Evolutionary conservation across 2,888 invertebrate species (phyloP).

Genomic region (Sicus ferrugineus): DNA sequence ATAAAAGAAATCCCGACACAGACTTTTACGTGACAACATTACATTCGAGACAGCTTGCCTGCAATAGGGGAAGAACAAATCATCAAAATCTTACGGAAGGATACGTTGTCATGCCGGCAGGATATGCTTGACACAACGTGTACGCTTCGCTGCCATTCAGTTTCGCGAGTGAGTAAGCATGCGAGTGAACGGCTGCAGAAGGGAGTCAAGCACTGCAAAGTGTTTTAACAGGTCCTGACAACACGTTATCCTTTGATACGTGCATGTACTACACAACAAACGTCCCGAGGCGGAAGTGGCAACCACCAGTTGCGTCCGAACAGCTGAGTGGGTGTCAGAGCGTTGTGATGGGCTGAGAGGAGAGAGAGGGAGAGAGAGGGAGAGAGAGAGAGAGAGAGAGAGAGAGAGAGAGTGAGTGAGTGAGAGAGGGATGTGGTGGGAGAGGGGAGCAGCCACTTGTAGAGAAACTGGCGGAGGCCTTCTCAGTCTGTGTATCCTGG

Average conservation of each 20-base stretch:
- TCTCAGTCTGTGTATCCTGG: conserved; percentile 33
- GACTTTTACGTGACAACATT: conserved; percentile 17
- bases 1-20: conserved; percentile 7
- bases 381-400: neutral
- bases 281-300: conserved; percentile 11
- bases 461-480: neutral
- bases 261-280: conserved; percentile 15
- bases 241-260: neutral
- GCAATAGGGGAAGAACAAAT: neutral
- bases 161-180: conserved; percentile 16
- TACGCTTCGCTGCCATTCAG: conserved; percentile 11
- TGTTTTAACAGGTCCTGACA: neutral
- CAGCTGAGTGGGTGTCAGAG: conserved; percentile 9
- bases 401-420: neutral
- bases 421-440: conserved; percentile 37
- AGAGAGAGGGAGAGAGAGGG: neutral
- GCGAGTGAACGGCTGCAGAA: neutral
- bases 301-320: conserved; percentile 52
- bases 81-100: conserved; percentile 1
- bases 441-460: conserved; percentile 32
- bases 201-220: neutral
- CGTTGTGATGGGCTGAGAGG: conserved; percentile 9
- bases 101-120: conserved; percentile 14
- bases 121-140: conserved; percentile 18
- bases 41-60: neutral